Conservation (phyloP, 2,797 vertebrate genomes). For the Scomberomorus guttatus region DNA sequence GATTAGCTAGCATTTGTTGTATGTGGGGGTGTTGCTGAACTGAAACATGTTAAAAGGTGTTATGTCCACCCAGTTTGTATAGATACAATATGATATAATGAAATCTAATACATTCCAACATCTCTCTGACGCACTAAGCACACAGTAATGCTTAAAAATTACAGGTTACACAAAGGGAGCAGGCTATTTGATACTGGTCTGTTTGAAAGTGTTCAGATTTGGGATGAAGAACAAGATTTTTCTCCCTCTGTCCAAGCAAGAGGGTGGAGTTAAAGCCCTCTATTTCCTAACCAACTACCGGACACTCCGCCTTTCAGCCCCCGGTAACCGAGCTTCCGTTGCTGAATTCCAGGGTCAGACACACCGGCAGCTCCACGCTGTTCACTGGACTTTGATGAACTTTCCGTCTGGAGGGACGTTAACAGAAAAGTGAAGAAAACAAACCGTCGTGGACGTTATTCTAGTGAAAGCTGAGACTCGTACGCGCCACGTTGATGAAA, state of each 20-base stretch:
- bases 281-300: slow-evolving; percentile 61
- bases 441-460: background rate
- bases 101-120: no score
- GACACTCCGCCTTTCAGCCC: slow-evolving; percentile 76
- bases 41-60: background rate
- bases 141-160: no score
- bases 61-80: background rate
- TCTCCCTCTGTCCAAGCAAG: slow-evolving; percentile 8
- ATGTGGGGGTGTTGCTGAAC: background rate
- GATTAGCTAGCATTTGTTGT: background rate
- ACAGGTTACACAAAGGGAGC: no score
- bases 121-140: no score
- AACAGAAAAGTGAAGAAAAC: accelerated
- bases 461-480: background rate
- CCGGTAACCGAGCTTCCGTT: slow-evolving; percentile 72
- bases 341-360: slow-evolving; percentile 59
- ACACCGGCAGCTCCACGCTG: background rate
- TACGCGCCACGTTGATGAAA: slow-evolving; percentile 5
- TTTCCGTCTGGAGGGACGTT: background rate
- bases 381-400: background rate
- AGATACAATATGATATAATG: no score
- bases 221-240: background rate
- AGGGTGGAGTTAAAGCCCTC: slow-evolving; percentile 73
- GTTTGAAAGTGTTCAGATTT: background rate
- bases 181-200: background rate